phyloP scores from a whole-genome alignment of 1,140 invertebrate species.

The Bombus breviceps region DNA sequence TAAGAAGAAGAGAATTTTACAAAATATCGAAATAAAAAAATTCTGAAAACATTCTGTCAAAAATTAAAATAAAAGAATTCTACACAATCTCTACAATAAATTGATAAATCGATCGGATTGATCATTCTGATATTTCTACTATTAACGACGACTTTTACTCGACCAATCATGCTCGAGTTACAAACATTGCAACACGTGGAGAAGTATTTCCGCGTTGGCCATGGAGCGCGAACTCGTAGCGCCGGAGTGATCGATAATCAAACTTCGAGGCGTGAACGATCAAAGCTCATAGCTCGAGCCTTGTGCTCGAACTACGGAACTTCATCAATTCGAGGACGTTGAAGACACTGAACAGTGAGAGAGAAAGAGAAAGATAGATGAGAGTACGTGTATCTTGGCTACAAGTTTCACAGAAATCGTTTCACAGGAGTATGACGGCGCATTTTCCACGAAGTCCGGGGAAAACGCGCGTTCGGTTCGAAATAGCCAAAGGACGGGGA shows the following conservation, averaged over 20 bases:
- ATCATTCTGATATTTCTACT: neutral
- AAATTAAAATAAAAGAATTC: neutral
- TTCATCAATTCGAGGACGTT: neutral
- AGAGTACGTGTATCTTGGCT: neutral
- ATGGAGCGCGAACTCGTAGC: neutral
- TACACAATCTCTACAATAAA: neutral
- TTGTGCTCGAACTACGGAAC: neutral
- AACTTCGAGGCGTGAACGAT: slow-evolving; percentile 2
- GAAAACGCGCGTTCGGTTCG: neutral
- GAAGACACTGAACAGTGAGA: neutral
- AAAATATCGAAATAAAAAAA: too few relatives aligned
- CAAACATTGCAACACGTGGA: neutral
- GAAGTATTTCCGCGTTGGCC: neutral
- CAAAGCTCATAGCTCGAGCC: neutral
- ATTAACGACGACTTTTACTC: neutral
- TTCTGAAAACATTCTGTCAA: too few relatives aligned
- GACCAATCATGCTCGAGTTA: neutral
- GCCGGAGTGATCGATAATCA: neutral
- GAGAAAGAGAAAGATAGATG: neutral
- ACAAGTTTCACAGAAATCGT: neutral
- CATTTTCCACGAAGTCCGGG: slow-evolving; percentile 6
- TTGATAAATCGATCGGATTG: neutral
- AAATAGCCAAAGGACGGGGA: neutral
- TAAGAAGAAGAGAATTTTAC: too few relatives aligned
- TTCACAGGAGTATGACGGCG: neutral